Conservation (phyloP, 2,113 vertebrate genomes). For the Pitta sordida region DNA sequence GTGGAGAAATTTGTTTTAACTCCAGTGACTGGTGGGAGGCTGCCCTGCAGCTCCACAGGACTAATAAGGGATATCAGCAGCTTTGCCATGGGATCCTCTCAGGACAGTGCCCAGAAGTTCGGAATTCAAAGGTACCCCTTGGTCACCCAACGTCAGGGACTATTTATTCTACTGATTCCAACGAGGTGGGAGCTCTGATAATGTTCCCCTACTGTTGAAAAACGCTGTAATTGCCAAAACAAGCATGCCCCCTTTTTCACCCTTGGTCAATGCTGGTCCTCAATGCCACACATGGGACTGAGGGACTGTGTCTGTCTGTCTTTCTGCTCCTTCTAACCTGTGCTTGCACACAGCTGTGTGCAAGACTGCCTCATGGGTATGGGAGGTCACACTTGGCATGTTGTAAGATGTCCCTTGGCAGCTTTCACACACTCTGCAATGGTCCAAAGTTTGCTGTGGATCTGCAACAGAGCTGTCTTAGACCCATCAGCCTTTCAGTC, state of each 20-base stretch:
- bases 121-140: not conserved
- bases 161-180: not conserved
- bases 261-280: rapidly evolving
- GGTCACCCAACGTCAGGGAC: not conserved
- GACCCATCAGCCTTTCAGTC: not conserved
- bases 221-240: not conserved
- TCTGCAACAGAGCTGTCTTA: not conserved
- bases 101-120: not conserved
- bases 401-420: rapidly evolving
- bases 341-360: not conserved
- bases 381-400: not conserved
- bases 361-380: not conserved
- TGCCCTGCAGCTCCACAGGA: not conserved
- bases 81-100: not conserved
- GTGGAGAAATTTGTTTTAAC: not conserved
- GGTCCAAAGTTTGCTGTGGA: rapidly evolving
- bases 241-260: not conserved
- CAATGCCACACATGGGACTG: rapidly evolving
- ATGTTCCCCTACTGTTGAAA: not conserved
- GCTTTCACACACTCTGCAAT: rapidly evolving
- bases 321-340: not conserved
- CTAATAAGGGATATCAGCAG: not conserved
- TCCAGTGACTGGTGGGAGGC: not conserved
- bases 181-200: not conserved
- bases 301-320: not conserved